Conservation (phyloP, 2,888 invertebrate species). For the Acrocyrtus sp. region DNA sequence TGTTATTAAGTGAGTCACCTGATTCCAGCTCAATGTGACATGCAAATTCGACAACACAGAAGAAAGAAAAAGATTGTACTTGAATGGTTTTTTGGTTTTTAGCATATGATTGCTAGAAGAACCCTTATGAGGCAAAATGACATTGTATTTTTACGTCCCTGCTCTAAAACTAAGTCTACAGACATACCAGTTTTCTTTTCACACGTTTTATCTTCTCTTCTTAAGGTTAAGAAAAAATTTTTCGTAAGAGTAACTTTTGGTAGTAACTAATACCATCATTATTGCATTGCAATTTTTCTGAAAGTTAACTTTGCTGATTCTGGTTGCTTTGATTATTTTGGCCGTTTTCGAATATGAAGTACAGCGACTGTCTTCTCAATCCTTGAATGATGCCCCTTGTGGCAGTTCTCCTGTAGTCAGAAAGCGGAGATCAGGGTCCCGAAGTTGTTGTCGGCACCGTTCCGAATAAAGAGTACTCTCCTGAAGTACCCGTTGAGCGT, state of each 20-base stretch:
- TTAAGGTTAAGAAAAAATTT: too few relatives aligned
- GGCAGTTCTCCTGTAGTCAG: constrained; percentile 34
- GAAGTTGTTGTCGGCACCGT: constrained; percentile 34
- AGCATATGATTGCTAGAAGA: too few relatives aligned
- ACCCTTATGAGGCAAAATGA: too few relatives aligned
- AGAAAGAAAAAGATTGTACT: constrained; percentile 34
- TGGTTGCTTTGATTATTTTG: constrained; percentile 11
- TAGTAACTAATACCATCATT: too few relatives aligned
- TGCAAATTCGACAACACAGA: constrained; percentile 12
- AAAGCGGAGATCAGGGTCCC: constrained; percentile 50
- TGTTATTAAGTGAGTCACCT: constrained; percentile 18
- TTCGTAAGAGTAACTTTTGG: too few relatives aligned
- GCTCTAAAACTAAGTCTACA: too few relatives aligned
- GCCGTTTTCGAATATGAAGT: constrained; percentile 43
- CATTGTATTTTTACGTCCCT: too few relatives aligned
- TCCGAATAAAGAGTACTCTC: constrained; percentile 48
- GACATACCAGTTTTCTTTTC: too few relatives aligned
- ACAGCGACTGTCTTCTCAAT: constrained; percentile 41
- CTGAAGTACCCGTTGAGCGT: constrained; percentile 20
- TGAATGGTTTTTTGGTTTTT: background rate
- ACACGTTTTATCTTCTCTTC: too few relatives aligned
- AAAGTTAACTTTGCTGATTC: constrained; percentile 2
- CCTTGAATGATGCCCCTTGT: constrained; percentile 32
- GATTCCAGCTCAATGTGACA: constrained; percentile 44
- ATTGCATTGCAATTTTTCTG: constrained; percentile 11